These are phyloP conservation scores for Lumbricus terrestris DNA, from an alignment of 2,888 invertebrate species.

Conservation along the genomic window DNA sequence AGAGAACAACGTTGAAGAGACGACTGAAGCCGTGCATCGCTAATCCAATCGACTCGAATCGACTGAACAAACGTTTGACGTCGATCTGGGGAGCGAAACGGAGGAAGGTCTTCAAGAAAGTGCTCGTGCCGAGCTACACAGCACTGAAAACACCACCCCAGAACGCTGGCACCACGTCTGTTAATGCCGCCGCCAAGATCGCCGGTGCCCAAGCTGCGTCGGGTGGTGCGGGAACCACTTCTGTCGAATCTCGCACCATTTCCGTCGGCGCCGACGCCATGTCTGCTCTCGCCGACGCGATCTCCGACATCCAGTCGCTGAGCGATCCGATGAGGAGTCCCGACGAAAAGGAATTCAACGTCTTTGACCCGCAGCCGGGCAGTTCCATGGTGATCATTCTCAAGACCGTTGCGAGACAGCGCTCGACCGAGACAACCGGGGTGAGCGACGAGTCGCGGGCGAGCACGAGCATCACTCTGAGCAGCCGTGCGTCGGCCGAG, in stretches of 20 bases:
- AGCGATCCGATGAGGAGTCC: not conserved
- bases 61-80: not conserved
- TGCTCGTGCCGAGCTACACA: not conserved
- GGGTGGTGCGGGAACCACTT: not conserved
- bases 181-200: not conserved
- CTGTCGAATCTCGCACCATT: not conserved
- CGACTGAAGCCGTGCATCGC: not conserved
- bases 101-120: not conserved
- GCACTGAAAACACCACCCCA: not conserved
- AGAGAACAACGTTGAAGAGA: not conserved
- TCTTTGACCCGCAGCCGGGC: not conserved
- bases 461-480: not conserved
- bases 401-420: conserved; percentile 17
- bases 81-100: not conserved
- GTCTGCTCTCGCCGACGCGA: not conserved
- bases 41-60: not conserved
- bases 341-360: not conserved
- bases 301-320: not conserved
- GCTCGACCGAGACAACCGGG: not conserved
- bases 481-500: not conserved
- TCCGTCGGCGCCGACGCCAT: not conserved
- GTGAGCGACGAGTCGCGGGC: not conserved
- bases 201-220: not conserved
- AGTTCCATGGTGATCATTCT: conserved; percentile 27
- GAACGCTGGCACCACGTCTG: not conserved